Conservation (phyloP, 2,888 invertebrate genomes). For the Phaedon cochleariae region DNA sequence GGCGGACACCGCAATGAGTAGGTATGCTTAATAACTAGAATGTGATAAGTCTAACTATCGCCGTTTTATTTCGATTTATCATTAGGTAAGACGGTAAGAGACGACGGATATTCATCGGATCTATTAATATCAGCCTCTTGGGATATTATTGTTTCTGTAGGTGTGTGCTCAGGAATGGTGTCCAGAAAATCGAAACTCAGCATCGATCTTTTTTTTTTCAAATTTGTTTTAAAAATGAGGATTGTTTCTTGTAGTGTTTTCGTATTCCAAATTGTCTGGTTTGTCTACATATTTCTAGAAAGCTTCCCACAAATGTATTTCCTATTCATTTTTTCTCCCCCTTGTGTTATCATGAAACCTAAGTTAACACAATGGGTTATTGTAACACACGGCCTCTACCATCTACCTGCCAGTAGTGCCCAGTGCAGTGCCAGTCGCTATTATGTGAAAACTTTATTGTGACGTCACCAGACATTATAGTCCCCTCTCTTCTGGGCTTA, state of each 20-base stretch:
- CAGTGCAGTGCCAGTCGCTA: neutral
- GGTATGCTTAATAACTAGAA: neutral
- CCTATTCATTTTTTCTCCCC: neutral
- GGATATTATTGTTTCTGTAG: no score
- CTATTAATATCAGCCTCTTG: no score
- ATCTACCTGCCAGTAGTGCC: conserved; percentile 11
- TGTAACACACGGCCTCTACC: neutral
- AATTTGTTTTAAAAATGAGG: no score
- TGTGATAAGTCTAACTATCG: neutral
- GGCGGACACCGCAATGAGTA: neutral
- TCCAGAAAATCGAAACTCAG: no score
- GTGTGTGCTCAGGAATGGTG: no score
- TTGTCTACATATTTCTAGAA: neutral
- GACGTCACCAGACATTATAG: conserved; percentile 13
- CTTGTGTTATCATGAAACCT: neutral
- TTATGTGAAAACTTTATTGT: conserved; percentile 1
- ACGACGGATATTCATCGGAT: no score
- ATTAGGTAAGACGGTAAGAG: neutral
- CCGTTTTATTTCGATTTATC: neutral
- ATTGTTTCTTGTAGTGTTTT: no score
- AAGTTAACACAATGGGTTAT: neutral
- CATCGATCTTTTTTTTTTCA: no score
- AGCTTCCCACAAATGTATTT: neutral
- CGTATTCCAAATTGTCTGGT: no score
- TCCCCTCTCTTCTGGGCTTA: neutral